These are phyloP conservation scores for Coleophora flavipennella DNA, from an alignment of 2,888 invertebrate genomes.

Conservation along the genomic window DNA sequence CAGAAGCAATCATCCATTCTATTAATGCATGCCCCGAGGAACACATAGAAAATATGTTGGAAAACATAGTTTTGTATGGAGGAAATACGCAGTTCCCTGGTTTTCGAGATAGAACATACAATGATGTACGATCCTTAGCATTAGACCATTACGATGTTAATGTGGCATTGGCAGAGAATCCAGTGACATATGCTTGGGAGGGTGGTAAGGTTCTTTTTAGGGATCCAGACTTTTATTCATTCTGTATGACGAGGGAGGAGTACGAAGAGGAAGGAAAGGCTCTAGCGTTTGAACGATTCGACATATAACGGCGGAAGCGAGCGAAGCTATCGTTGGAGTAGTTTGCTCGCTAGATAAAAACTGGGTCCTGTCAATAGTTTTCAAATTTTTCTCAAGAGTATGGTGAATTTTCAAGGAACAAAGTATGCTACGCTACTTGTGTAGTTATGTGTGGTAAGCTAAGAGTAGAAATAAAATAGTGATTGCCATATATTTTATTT, in stretches of 20 bases:
- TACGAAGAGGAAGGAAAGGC: constrained; percentile 89
- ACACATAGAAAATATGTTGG: constrained; percentile 82
- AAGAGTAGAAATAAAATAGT: no score
- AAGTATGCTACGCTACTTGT: no score
- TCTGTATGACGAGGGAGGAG: constrained; percentile 84
- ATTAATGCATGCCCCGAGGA: constrained; percentile 83
- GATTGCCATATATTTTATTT: no score
- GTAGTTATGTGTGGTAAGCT: no score
- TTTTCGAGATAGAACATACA: constrained; percentile 76
- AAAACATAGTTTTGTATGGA: constrained; percentile 90
- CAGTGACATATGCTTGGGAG: constrained; percentile 89
- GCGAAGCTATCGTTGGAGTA: constrained; percentile 44
- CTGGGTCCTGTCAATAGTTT: neutral
- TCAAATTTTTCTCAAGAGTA: no score
- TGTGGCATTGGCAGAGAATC: constrained; percentile 75
- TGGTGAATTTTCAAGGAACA: no score
- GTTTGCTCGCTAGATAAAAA: constrained; percentile 39
- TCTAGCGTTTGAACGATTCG: constrained; percentile 47
- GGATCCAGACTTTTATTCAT: constrained; percentile 80
- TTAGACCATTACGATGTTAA: constrained; percentile 85
- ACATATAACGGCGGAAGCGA: constrained; percentile 63
- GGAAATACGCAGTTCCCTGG: constrained; percentile 86
- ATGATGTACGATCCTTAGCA: constrained; percentile 84
- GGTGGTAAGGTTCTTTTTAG: constrained; percentile 85
- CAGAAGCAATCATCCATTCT: constrained; percentile 87